Percentiles rank a stretch among this genome's conserved stretches.
Evolutionary conservation across 2,888 invertebrate species (phyloP).

Genomic region (Diplolepis rosae): DNA sequence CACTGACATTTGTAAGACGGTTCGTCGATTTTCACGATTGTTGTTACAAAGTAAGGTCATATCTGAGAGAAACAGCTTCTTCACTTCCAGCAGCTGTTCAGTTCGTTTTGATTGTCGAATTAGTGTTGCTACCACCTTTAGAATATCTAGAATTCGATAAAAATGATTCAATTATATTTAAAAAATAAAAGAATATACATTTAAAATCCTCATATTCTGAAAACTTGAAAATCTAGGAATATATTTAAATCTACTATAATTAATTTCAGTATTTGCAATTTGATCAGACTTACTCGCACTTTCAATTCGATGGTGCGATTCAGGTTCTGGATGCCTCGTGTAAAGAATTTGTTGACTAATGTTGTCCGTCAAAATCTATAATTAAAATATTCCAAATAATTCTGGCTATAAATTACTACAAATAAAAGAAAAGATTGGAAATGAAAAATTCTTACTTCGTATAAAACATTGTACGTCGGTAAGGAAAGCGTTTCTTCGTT

Average conservation of each 20-base stretch:
- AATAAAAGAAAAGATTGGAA: conserved; percentile 7
- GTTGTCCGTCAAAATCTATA: conserved; percentile 94
- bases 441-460: conserved; percentile 80
- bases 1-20: conserved; percentile 99
- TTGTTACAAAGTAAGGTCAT: conserved; percentile 98
- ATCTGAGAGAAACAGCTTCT: conserved; percentile 96
- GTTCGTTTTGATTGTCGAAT: conserved; percentile 97
- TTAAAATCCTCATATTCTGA: not conserved
- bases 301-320: conserved; percentile 94
- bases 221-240: not conserved
- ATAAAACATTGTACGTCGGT: conserved; percentile 98
- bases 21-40: conserved; percentile 96
- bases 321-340: conserved; percentile 95
- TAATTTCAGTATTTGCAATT: conserved; percentile 1
- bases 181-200: not conserved
- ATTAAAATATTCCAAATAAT: conserved; percentile 31
- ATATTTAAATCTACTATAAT: not conserved
- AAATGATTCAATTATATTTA: conserved; percentile 15
- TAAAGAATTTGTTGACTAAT: conserved; percentile 96
- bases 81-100: conserved; percentile 92
- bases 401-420: not conserved
- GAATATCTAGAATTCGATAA: conserved; percentile 85
- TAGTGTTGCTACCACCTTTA: conserved; percentile 98
- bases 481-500: conserved; percentile 93
- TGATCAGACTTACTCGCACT: conserved; percentile 90